Conservation (phyloP, 2,888 invertebrate genomes). For the Emmelina monodactyla region DNA sequence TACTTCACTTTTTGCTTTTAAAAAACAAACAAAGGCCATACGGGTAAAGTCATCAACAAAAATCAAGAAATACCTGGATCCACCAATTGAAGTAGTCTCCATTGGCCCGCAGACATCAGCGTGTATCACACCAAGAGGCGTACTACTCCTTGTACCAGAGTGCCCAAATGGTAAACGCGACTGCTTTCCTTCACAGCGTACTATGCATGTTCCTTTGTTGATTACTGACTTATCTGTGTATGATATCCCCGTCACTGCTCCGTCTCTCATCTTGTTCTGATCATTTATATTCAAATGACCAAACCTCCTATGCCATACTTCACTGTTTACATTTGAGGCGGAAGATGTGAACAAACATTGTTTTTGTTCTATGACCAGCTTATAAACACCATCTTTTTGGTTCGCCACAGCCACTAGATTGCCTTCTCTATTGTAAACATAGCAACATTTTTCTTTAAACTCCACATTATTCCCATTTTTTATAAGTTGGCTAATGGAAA, state of each 20-base stretch:
- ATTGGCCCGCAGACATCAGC: not conserved
- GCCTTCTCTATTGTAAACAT: slow-evolving; percentile 10
- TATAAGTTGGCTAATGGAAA: slow-evolving; percentile 15
- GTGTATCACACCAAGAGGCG: slow-evolving; percentile 5
- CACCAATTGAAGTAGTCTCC: slow-evolving; percentile 7
- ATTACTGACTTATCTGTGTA: slow-evolving; percentile 12
- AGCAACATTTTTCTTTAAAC: slow-evolving; percentile 10
- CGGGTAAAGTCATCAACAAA: slow-evolving; percentile 23
- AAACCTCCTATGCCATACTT: slow-evolving; percentile 15
- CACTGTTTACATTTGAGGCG: not conserved
- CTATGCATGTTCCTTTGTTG: slow-evolving; percentile 10
- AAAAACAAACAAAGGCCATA: slow-evolving; percentile 7
- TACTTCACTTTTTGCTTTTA: slow-evolving; percentile 8
- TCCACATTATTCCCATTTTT: slow-evolving; percentile 13
- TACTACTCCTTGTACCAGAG: slow-evolving; percentile 5
- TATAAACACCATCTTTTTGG: slow-evolving; percentile 14
- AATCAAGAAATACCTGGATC: slow-evolving; percentile 9
- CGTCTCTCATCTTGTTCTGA: slow-evolving; percentile 15
- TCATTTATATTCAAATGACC: slow-evolving; percentile 16
- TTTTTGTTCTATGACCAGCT: slow-evolving; percentile 4
- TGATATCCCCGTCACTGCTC: slow-evolving; percentile 14
- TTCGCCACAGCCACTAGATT: slow-evolving; percentile 10
- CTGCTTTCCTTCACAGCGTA: slow-evolving; percentile 16
- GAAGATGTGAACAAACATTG: slow-evolving; percentile 6
- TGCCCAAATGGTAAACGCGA: slow-evolving; percentile 17